Conservation (phyloP, 2,113 vertebrate species). For the Elephas maximus region DNA sequence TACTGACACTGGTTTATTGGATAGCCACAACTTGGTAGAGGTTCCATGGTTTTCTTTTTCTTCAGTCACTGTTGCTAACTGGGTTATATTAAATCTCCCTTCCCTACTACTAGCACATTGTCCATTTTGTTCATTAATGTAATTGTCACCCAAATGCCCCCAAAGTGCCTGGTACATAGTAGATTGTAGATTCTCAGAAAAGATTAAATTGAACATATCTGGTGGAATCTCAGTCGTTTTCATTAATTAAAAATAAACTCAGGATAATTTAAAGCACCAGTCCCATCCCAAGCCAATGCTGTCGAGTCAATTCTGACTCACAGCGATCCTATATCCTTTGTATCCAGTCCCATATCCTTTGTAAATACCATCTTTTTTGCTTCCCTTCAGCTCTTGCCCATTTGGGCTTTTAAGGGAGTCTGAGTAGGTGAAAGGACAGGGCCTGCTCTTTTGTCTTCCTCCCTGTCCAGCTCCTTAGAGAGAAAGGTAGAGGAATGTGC, state of each 20-base stretch:
- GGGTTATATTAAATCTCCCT: background rate
- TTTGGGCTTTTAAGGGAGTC: background rate
- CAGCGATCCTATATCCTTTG: too few relatives aligned
- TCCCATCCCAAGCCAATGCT: too few relatives aligned
- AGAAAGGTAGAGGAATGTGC: background rate
- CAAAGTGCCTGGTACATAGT: background rate
- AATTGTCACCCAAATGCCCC: background rate
- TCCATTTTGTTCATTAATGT: background rate
- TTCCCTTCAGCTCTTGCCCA: background rate
- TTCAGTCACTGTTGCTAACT: background rate
- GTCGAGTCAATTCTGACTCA: too few relatives aligned
- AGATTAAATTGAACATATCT: background rate
- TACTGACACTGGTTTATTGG: background rate
- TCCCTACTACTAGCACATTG: background rate
- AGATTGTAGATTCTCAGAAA: slow-evolving; percentile 23
- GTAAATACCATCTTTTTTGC: background rate
- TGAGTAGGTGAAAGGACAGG: accelerated
- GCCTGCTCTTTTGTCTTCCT: background rate
- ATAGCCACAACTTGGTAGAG: background rate
- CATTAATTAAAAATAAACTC: background rate
- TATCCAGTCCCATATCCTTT: background rate
- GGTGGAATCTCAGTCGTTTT: background rate
- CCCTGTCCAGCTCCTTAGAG: background rate
- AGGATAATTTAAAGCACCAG: background rate
- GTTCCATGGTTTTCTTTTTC: background rate